Evolutionary conservation across 2,797 vertebrate species (phyloP).

Genomic region (Sebastes iracundus): DNA sequence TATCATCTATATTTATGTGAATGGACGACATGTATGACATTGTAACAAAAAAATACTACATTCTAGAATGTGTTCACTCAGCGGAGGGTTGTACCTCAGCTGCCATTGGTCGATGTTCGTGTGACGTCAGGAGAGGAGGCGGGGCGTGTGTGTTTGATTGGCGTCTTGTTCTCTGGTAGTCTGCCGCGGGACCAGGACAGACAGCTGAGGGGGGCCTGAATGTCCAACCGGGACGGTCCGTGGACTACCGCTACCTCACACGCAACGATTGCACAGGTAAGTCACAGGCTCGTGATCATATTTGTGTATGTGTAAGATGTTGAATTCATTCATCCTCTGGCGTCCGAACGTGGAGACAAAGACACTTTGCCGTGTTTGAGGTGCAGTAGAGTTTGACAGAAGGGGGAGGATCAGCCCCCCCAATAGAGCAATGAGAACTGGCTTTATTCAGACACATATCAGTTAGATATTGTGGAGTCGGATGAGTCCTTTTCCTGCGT

Average conservation of each 20-base stretch:
- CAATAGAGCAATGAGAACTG: constrained; percentile 5
- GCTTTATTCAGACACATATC: constrained; percentile 4
- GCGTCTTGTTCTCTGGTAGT: constrained; percentile 71
- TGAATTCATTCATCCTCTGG: constrained; percentile 4
- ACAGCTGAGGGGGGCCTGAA: constrained; percentile 73
- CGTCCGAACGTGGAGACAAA: constrained; percentile 48
- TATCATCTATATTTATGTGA: constrained; percentile 27
- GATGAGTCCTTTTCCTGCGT: background rate
- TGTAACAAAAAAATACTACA: constrained; percentile 33
- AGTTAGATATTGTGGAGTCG: background rate
- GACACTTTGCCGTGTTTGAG: constrained; percentile 58
- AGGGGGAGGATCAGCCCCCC: constrained; percentile 12
- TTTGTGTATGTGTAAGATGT: background rate
- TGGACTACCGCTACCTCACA: constrained; percentile 47
- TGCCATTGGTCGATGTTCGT: constrained; percentile 50
- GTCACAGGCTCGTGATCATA: constrained; percentile 9
- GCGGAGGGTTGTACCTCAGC: background rate
- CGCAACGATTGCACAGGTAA: constrained; percentile 65
- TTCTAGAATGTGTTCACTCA: background rate
- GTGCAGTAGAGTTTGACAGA: constrained; percentile 69
- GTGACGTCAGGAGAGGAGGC: constrained; percentile 50
- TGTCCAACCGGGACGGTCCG: constrained; percentile 72
- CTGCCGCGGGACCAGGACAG: constrained; percentile 79
- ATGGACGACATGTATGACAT: constrained; percentile 15
- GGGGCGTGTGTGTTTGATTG: constrained; percentile 72